Percentiles rank a stretch among this genome's conserved stretches.
These are phyloP conservation scores for Physocephala rufipes DNA, from an alignment of 2,888 invertebrate genomes.

Conservation along the genomic window DNA sequence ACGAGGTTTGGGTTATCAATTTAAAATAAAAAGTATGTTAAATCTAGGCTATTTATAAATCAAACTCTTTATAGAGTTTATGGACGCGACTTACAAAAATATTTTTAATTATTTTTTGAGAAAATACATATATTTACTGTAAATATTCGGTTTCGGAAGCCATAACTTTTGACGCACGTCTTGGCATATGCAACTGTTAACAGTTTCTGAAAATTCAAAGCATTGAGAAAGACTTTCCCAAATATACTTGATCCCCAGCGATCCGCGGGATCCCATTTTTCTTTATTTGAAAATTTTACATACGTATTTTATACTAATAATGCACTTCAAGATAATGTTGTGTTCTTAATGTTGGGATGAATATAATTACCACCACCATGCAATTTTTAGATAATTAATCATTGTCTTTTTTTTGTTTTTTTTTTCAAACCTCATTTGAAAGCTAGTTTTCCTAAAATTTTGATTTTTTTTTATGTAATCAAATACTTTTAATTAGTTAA, in stretches of 20 bases:
- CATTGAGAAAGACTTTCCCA: background rate
- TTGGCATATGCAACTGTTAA: background rate
- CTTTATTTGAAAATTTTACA: background rate
- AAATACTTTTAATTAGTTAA: background rate
- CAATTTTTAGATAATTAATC: too few species aligned
- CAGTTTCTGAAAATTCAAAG: background rate
- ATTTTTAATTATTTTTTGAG: too few species aligned
- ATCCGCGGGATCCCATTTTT: background rate
- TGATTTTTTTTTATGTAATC: background rate
- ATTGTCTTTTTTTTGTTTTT: too few species aligned
- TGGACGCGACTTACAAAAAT: background rate
- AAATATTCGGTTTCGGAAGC: conserved; percentile 5
- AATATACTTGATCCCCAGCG: background rate
- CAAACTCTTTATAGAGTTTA: background rate
- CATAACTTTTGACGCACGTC: background rate
- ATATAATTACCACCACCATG: background rate
- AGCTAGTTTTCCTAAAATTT: too few species aligned
- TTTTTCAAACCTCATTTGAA: too few species aligned
- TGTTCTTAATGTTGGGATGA: background rate
- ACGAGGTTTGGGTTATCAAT: background rate
- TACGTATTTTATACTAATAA: background rate
- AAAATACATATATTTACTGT: too few species aligned
- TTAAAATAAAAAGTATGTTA: background rate
- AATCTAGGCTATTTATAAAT: background rate
- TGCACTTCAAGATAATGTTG: background rate